Percentiles rank a stretch among this genome's conserved stretches.
phyloP scores from a whole-genome alignment of 2,888 invertebrate species.

The Anticlea derivata region DNA sequence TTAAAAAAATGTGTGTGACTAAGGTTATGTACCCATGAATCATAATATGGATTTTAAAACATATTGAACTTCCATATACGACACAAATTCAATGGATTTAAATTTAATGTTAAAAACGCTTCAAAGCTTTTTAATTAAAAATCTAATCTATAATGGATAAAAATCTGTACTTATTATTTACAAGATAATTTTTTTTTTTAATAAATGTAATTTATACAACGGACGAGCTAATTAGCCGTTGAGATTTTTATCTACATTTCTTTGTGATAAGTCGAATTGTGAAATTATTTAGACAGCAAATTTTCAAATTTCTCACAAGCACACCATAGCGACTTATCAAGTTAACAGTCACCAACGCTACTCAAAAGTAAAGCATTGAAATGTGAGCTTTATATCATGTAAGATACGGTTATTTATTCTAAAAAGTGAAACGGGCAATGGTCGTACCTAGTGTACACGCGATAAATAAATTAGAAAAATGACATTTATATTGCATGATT shows the following conservation, averaged over 20 bases:
- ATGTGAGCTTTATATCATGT: too few species aligned
- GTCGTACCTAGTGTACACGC: too few species aligned
- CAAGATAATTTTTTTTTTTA: slow-evolving; percentile 34
- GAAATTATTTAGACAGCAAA: slow-evolving; percentile 8
- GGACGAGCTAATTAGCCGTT: slow-evolving; percentile 3
- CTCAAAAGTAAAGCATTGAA: too few species aligned
- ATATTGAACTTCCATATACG: slow-evolving; percentile 34
- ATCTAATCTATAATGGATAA: slow-evolving; percentile 59
- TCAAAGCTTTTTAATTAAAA: slow-evolving; percentile 56
- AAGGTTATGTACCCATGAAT: slow-evolving; percentile 46
- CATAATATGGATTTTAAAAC: slow-evolving; percentile 46
- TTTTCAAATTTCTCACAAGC: too few species aligned
- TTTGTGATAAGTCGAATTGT: slow-evolving; percentile 29
- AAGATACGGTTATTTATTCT: too few species aligned
- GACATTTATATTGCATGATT: too few species aligned
- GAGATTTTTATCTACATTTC: slow-evolving; percentile 23
- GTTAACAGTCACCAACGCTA: too few species aligned
- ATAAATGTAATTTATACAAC: slow-evolving; percentile 17
- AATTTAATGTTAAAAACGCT: slow-evolving; percentile 61
- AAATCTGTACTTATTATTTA: slow-evolving; percentile 67
- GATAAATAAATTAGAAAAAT: too few species aligned
- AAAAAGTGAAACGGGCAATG: too few species aligned
- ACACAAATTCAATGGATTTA: slow-evolving; percentile 62
- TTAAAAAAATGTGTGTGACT: slow-evolving; percentile 6
- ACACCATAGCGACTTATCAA: too few species aligned